Evolutionary conservation across 2,113 vertebrate genomes (phyloP).

Genomic region (Ochotona curzoniae): DNA sequence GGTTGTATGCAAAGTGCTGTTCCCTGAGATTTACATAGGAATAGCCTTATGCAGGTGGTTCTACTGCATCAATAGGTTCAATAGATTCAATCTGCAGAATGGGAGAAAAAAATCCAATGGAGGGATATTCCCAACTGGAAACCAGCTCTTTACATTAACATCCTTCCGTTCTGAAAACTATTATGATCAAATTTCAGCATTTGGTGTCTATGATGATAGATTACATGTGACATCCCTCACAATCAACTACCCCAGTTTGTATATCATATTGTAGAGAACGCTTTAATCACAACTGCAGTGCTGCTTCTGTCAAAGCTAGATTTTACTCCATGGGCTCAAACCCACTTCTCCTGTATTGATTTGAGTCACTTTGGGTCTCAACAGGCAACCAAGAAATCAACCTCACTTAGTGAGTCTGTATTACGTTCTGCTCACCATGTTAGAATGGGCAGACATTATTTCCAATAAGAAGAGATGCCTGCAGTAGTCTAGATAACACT

Average conservation of each 20-base stretch:
- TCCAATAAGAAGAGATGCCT: neutral
- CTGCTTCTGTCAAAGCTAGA: slow-evolving; percentile 24
- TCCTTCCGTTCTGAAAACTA: neutral
- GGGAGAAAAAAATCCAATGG: neutral
- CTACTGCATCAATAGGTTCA: neutral
- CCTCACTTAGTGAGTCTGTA: neutral
- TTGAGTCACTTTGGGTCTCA: slow-evolving; percentile 3
- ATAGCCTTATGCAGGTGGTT: rapidly evolving
- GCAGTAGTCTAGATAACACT: neutral
- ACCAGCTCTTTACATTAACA: neutral
- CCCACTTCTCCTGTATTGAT: neutral
- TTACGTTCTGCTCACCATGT: neutral
- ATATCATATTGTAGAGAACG: neutral
- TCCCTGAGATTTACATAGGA: neutral
- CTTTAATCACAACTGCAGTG: neutral
- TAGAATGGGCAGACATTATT: slow-evolving; percentile 11
- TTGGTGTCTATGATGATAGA: neutral
- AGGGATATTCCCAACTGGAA: neutral
- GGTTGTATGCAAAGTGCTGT: neutral
- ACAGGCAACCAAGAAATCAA: neutral
- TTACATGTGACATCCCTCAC: neutral
- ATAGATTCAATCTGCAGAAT: neutral
- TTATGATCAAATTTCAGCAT: neutral
- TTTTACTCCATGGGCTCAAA: neutral
- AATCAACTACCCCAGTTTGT: neutral